These are phyloP conservation scores for Ferrisia virgata DNA, from an alignment of 2,888 invertebrate genomes.

Conservation along the genomic window DNA sequence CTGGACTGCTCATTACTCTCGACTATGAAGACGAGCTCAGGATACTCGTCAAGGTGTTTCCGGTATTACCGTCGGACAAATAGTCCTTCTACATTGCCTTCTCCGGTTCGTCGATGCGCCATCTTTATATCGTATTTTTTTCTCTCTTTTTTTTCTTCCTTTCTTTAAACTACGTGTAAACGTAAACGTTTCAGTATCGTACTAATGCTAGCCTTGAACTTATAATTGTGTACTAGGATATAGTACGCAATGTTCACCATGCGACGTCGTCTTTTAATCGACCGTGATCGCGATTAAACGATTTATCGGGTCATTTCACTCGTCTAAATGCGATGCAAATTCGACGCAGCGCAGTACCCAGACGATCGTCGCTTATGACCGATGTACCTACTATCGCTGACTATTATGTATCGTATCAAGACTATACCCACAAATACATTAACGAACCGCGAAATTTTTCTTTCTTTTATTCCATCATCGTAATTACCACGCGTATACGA, in stretches of 20 bases:
- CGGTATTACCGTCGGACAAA: neutral
- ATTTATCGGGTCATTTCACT: slow-evolving; percentile 14
- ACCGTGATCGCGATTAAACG: slow-evolving; percentile 9
- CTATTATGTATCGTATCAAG: too few species aligned
- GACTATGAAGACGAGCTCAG: slow-evolving; percentile 13
- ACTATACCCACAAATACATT: too few species aligned
- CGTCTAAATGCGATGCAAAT: neutral
- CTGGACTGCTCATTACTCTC: neutral
- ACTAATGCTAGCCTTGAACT: neutral
- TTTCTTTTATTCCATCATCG: too few species aligned
- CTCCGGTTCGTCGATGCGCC: too few species aligned
- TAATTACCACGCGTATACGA: too few species aligned
- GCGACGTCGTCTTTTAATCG: neutral
- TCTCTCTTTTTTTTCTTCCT: neutral
- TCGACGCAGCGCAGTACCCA: neutral
- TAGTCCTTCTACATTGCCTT: too few species aligned
- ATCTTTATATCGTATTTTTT: neutral
- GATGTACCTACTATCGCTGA: too few species aligned
- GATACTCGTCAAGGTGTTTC: slow-evolving; percentile 38
- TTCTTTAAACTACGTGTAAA: neutral
- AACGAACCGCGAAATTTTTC: too few species aligned
- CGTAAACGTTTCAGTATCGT: neutral
- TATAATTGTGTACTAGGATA: neutral
- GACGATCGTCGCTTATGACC: neutral
- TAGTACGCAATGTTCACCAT: neutral